phyloP scores from a whole-genome alignment of 2,797 vertebrate species.

The Fringilla coelebs region DNA sequence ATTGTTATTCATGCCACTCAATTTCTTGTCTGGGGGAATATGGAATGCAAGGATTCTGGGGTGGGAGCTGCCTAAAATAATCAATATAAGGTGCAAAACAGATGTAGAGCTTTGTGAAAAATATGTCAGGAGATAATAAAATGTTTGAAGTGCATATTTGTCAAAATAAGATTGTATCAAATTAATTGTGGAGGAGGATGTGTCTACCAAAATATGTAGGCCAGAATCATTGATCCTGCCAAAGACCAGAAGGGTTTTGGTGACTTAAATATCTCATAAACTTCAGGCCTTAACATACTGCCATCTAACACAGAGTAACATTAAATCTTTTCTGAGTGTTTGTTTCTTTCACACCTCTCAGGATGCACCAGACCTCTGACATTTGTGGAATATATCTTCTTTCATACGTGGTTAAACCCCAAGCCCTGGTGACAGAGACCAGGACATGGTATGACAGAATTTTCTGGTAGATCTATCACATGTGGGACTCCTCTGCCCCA shows the following conservation, averaged over 20 bases:
- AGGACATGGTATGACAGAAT: not conserved
- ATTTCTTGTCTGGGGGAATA: not conserved
- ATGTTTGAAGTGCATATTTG: not conserved
- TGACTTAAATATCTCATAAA: not conserved
- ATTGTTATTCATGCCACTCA: conserved; percentile 13
- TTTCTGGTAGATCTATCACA: not conserved
- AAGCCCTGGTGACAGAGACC: not conserved
- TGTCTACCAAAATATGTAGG: not conserved
- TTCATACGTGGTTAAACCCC: not conserved
- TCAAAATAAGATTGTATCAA: not conserved
- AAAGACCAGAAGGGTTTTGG: not conserved
- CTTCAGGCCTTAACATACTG: not conserved
- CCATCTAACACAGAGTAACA: not conserved
- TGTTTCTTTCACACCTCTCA: not conserved
- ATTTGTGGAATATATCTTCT: not conserved
- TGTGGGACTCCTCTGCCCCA: not conserved
- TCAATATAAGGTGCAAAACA: not conserved
- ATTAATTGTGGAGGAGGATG: not conserved
- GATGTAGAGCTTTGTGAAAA: not conserved
- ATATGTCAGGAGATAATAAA: not conserved
- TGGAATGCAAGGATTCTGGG: not conserved
- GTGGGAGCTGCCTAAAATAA: not conserved
- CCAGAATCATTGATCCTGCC: not conserved
- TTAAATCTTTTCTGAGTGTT: not conserved
- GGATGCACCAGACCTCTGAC: not conserved